Percentiles rank a stretch among this genome's conserved stretches.
Evolutionary conservation across 2,797 vertebrate genomes (phyloP).

Genomic region (Cyprinella venusta): DNA sequence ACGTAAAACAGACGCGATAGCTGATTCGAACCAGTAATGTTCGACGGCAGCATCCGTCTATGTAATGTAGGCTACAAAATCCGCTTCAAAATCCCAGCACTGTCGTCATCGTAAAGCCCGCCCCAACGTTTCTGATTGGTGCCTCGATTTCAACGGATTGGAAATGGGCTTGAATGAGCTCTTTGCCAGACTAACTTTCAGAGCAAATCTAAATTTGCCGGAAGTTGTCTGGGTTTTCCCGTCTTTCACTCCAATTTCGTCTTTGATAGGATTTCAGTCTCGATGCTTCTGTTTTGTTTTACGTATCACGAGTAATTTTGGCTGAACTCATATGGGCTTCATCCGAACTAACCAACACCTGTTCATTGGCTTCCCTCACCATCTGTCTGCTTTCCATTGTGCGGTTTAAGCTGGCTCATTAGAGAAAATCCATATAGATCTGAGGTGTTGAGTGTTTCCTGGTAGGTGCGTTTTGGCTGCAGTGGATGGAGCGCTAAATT

Average conservation of each 20-base stretch:
- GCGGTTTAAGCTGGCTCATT: slow-evolving; percentile 29
- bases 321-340: slow-evolving; percentile 13
- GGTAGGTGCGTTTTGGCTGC: slow-evolving; percentile 36
- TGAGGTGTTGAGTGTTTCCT: slow-evolving; percentile 30
- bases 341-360: not conserved
- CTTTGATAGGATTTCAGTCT: slow-evolving; percentile 5
- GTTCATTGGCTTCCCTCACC: slow-evolving; percentile 27
- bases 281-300: slow-evolving; percentile 17
- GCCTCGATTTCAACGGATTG: too few relatives aligned
- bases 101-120: too few relatives aligned
- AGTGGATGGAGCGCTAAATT: slow-evolving; percentile 46
- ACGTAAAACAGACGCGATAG: too few relatives aligned
- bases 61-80: too few relatives aligned
- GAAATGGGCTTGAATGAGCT: too few relatives aligned
- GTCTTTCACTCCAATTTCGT: not conserved
- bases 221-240: too few relatives aligned
- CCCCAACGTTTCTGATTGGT: too few relatives aligned
- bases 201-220: too few relatives aligned
- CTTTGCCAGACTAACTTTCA: too few relatives aligned
- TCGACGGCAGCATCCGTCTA: too few relatives aligned
- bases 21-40: too few relatives aligned
- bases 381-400: slow-evolving; percentile 31
- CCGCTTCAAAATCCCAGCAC: too few relatives aligned
- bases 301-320: not conserved
- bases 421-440: slow-evolving; percentile 47